Evolutionary conservation across 2,113 vertebrate genomes (phyloP).

Genomic region (Oncorhynchus nerka): DNA sequence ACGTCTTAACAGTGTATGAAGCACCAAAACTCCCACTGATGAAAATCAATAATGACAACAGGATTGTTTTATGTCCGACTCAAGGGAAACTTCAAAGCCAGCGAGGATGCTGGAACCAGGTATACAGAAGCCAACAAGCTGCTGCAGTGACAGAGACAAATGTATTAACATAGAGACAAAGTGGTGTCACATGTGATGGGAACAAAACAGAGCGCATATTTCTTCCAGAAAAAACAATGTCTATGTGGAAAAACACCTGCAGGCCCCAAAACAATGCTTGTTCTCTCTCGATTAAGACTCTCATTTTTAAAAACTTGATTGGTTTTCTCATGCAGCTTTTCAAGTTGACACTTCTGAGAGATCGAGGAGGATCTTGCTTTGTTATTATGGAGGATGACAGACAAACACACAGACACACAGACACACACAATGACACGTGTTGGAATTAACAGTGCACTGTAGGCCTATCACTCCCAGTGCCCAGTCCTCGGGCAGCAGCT

Average conservation of each 20-base stretch:
- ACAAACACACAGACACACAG: neutral
- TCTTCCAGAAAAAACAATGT: slow-evolving; percentile 3
- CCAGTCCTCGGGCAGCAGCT: slow-evolving; percentile 9
- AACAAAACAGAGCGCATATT: slow-evolving; percentile 1
- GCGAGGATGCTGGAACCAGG: slow-evolving; percentile 1
- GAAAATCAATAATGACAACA: slow-evolving; percentile 43
- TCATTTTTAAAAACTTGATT: no score
- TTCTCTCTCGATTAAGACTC: no score
- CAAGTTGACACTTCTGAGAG: no score
- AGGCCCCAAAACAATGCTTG: no score
- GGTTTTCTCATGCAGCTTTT: no score
- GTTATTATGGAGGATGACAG: no score
- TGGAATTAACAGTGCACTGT: neutral
- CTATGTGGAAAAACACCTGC: neutral
- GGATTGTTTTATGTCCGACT: slow-evolving; percentile 32
- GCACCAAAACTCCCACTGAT: slow-evolving; percentile 33
- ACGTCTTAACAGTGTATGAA: slow-evolving; percentile 32
- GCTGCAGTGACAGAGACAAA: slow-evolving; percentile 17
- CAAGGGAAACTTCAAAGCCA: slow-evolving; percentile 43
- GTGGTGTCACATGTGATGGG: neutral
- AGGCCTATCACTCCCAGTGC: neutral
- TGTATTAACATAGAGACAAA: slow-evolving; percentile 15
- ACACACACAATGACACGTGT: neutral
- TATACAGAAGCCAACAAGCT: slow-evolving; percentile 14
- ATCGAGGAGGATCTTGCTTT: no score